phyloP scores from a whole-genome alignment of 1,140 invertebrate genomes.

The Achatina immaculata region DNA sequence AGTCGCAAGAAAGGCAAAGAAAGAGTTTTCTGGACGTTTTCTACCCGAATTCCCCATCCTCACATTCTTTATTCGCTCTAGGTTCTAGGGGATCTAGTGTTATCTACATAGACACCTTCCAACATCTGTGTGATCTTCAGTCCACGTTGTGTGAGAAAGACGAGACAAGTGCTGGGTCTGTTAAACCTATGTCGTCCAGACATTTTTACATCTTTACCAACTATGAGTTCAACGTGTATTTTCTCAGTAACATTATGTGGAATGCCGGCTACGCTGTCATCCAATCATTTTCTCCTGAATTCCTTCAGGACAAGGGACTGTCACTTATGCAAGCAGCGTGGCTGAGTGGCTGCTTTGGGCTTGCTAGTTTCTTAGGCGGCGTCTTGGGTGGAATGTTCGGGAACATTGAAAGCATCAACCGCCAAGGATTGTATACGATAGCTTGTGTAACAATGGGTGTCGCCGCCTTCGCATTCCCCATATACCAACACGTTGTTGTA shows the following conservation, averaged over 20 bases:
- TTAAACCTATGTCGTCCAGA: conserved; percentile 28
- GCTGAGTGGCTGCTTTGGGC: conserved; percentile 49
- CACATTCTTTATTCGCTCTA: conserved; percentile 17
- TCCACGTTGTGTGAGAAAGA: not conserved
- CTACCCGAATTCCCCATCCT: not conserved
- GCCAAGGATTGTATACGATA: conserved; percentile 49
- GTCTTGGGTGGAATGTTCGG: conserved; percentile 55
- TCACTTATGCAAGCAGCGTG: conserved; percentile 48
- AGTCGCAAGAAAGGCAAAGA: not conserved
- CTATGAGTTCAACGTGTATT: conserved; percentile 58
- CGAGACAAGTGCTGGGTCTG: not conserved
- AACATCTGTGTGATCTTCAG: not conserved
- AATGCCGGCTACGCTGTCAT: conserved; percentile 54
- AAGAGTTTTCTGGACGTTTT: conserved; percentile 13
- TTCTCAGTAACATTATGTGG: conserved; percentile 63
- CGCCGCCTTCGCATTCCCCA: conserved; percentile 40
- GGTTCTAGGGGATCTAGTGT: conserved; percentile 16
- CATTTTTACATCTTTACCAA: conserved; percentile 52
- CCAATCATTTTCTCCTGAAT: conserved; percentile 55
- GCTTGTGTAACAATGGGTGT: conserved; percentile 52
- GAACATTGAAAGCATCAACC: conserved; percentile 50
- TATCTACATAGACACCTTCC: conserved; percentile 9
- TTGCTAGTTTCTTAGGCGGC: conserved; percentile 54
- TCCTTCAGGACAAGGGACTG: conserved; percentile 46
- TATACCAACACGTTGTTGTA: conserved; percentile 41